Evolutionary conservation across 2,888 invertebrate species (phyloP).

Genomic region (Tenthredo distinguenda): DNA sequence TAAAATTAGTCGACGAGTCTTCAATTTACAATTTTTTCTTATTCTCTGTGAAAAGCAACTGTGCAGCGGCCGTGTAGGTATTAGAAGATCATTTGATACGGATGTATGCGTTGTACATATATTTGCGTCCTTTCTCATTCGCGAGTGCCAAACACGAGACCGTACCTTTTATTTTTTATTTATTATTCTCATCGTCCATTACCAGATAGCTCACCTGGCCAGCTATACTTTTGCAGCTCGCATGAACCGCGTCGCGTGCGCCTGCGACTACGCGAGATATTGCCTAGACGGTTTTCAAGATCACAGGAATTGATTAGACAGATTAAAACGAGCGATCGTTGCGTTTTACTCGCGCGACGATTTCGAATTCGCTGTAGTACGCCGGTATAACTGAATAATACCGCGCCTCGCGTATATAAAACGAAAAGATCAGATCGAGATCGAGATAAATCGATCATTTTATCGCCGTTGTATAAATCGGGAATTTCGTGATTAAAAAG

Average conservation of each 20-base stretch:
- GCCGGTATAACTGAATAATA: background rate
- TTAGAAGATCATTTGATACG: background rate
- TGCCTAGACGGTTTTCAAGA: slow-evolving; percentile 3
- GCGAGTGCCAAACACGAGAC: slow-evolving; percentile 3
- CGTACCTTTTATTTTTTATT: slow-evolving; percentile 19
- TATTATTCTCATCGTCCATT: slow-evolving; percentile 5
- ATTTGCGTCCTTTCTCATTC: background rate
- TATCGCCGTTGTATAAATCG: background rate
- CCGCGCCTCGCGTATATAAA: background rate
- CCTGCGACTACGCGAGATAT: background rate
- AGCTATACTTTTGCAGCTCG: background rate
- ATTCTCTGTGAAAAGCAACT: background rate
- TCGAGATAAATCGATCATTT: background rate
- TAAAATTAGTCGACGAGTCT: background rate
- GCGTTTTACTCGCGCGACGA: background rate
- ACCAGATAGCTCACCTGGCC: background rate
- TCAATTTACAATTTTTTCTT: background rate
- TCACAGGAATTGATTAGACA: slow-evolving; percentile 17
- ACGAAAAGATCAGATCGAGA: background rate
- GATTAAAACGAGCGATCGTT: background rate
- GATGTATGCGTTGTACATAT: background rate
- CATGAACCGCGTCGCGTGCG: slow-evolving; percentile 28
- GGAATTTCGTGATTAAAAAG: background rate
- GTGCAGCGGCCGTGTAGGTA: background rate
- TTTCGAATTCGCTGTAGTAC: background rate